Evolutionary conservation across 2,113 vertebrate genomes (phyloP), one percentile per base, ranked within the genome.

Genomic region (Paratilapia polleni): DNA sequence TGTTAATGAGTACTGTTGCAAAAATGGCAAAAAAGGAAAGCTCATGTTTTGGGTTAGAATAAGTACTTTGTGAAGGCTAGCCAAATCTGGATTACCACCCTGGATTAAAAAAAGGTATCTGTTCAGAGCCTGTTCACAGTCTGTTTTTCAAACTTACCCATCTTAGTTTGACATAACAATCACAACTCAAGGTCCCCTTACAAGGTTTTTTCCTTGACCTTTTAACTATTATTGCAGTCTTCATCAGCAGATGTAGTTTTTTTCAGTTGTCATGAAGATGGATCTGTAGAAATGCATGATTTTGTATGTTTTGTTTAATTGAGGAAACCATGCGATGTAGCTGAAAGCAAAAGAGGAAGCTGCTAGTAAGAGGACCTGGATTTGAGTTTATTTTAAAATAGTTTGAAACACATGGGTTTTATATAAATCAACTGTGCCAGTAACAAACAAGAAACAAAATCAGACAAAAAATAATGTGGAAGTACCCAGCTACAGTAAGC

Each of bases 211-310:
- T 47, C 64, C 64, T 47, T 6, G 64, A 68, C n/a, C 38, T 47
- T 68, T 68, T 66, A n/a, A 43, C 8, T 43, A 43, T 66, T 12
- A 43, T 20, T 28, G 41, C 64, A 28, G 64, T 3, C 41, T 73
- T 31, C 43, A n/a, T 52, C 26, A 73, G 26, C 0, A 0, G 0
- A 70, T 49, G 19, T 6, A 20, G 8, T 19, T 2, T 73, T 52
- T 73, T 70, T 28, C 0, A 28, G 2, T 28, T 49, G 47, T 49
- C 47, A 49, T 49, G 14, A 14, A 49, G 47, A 17, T 6, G 14
- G 14, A 15, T 52, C 12, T 52, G 2, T 73, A 73, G 43, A 73
- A 73, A 31, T 73, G 66, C 66, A n/a, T 13, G 13, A 52, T 52
- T 0, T 20, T 47, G 41, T 24, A 43, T 2, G 19, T 12, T 28